phyloP scores from a whole-genome alignment of 2,797 vertebrate species.

The Heterohyrax brucei region DNA sequence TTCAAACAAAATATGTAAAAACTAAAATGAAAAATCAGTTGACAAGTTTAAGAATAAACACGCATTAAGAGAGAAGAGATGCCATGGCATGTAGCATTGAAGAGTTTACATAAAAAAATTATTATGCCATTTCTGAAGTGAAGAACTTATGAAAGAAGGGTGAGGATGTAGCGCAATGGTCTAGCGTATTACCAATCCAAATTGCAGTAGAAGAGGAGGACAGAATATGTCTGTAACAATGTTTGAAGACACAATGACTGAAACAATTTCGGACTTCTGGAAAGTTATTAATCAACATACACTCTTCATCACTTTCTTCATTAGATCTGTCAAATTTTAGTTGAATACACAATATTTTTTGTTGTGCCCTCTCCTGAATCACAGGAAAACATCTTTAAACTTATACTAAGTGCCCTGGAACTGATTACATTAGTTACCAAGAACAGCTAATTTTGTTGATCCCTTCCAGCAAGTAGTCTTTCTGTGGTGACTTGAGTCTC shows the following conservation, averaged over 20 bases:
- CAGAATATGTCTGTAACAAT: neutral
- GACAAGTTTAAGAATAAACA: neutral
- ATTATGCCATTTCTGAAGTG: neutral
- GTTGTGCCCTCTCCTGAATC: neutral
- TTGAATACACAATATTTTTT: slow-evolving; percentile 45
- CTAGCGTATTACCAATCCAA: neutral
- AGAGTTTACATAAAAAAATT: neutral
- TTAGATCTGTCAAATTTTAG: slow-evolving; percentile 78
- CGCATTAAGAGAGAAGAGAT: neutral
- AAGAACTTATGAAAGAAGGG: neutral
- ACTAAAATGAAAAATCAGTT: neutral
- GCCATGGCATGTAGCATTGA: neutral
- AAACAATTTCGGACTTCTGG: neutral
- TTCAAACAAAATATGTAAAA: neutral
- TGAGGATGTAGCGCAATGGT: neutral
- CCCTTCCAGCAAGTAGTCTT: slow-evolving; percentile 70
- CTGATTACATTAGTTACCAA: slow-evolving; percentile 69
- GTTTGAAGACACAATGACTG: neutral
- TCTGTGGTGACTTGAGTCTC: slow-evolving; percentile 69
- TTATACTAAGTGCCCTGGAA: slow-evolving; percentile 74
- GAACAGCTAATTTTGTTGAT: slow-evolving; percentile 79
- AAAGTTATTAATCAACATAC: neutral
- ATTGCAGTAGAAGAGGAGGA: neutral
- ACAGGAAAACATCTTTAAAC: slow-evolving; percentile 77
- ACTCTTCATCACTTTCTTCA: slow-evolving; percentile 76